Evolutionary conservation across 2,797 vertebrate species (phyloP).

Genomic region (Anguilla anguilla): DNA sequence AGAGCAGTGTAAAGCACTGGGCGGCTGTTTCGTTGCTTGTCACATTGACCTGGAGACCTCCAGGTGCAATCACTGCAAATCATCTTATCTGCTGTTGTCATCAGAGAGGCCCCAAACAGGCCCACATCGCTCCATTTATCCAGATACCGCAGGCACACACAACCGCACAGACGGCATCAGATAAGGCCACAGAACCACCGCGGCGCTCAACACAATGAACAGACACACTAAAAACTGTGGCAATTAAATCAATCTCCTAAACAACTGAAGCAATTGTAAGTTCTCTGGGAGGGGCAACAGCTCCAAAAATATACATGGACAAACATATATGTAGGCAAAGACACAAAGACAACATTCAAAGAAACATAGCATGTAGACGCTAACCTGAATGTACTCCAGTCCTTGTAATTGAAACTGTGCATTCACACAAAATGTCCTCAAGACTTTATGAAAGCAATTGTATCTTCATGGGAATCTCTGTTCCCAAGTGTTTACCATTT

Average conservation of each 20-base stretch:
- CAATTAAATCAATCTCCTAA: neutral
- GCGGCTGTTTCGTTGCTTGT: neutral
- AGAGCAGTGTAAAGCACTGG: neutral
- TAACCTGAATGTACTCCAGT: neutral
- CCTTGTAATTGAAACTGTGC: neutral
- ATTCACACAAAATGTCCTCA: neutral
- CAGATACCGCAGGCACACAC: constrained; percentile 9
- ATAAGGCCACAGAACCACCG: constrained; percentile 8
- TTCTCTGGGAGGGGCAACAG: neutral
- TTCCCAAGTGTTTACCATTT: neutral
- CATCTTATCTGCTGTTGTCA: constrained; percentile 40
- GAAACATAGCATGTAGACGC: neutral
- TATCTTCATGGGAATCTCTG: neutral
- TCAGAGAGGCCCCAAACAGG: constrained; percentile 28
- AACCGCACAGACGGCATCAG: constrained; percentile 22
- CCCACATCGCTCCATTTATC: constrained; percentile 17
- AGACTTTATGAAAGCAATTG: neutral
- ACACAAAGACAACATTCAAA: neutral
- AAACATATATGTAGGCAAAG: neutral
- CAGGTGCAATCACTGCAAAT: constrained; percentile 7
- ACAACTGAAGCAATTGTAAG: neutral
- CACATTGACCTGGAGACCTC: constrained; percentile 22
- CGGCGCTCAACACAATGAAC: constrained; percentile 7
- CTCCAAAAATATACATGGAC: neutral
- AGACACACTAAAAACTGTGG: neutral